Conservation (phyloP, 1,140 invertebrate species). For the Vanessa atalanta region DNA sequence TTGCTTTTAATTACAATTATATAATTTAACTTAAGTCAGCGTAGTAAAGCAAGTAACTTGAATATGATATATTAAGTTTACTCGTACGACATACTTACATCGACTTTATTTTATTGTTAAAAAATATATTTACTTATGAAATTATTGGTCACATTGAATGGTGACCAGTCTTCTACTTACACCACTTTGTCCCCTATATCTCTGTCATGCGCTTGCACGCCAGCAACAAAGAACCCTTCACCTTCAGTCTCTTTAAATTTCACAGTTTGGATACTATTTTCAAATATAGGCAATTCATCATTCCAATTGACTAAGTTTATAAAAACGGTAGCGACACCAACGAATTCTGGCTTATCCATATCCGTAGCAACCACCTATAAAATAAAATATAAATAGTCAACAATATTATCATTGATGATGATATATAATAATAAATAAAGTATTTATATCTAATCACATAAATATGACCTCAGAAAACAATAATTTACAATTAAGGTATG, state of each 20-base stretch:
- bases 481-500: too few relatives aligned
- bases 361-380: constrained; percentile 78
- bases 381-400: constrained; percentile 13
- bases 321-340: constrained; percentile 63
- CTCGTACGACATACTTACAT: too few relatives aligned
- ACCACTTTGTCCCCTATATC: constrained; percentile 81
- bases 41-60: too few relatives aligned
- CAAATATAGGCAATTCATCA: constrained; percentile 82
- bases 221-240: constrained; percentile 63
- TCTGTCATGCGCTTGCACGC: constrained; percentile 73
- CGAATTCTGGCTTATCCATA: constrained; percentile 52
- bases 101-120: too few relatives aligned
- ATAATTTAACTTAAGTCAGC: too few relatives aligned
- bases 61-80: too few relatives aligned
- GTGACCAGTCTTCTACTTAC: constrained; percentile 61
- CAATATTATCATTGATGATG: constrained; percentile 4
- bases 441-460: too few relatives aligned
- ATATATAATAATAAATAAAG: too few relatives aligned
- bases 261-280: constrained; percentile 49
- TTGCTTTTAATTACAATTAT: too few relatives aligned
- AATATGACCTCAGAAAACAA: too few relatives aligned
- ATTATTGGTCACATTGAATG: not conserved
- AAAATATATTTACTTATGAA: too few relatives aligned
- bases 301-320: constrained; percentile 82
- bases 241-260: constrained; percentile 76